Percentiles rank a stretch among this genome's conserved stretches.
Evolutionary conservation across 2,113 vertebrate species (phyloP).

Genomic region (Spea bombifrons): DNA sequence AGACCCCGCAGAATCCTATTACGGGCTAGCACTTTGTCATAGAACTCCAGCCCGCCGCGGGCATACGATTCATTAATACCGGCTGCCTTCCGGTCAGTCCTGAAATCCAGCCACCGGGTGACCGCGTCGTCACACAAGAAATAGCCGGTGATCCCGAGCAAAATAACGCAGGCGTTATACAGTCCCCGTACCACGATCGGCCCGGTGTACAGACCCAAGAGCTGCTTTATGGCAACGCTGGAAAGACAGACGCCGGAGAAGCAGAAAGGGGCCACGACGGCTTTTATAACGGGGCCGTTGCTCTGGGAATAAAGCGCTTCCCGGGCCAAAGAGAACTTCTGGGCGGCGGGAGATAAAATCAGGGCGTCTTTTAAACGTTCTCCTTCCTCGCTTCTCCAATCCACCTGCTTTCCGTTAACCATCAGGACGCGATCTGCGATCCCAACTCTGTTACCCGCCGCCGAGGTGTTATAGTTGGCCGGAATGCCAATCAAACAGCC

Average conservation of each 20-base stretch:
- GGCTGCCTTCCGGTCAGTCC: slow-evolving; percentile 72
- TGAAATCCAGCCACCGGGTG: slow-evolving; percentile 75
- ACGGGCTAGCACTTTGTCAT: slow-evolving; percentile 79
- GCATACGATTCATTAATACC: slow-evolving; percentile 74
- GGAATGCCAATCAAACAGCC: slow-evolving; percentile 84
- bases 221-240: slow-evolving; percentile 70
- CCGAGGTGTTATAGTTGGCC: slow-evolving; percentile 75
- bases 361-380: slow-evolving; percentile 71
- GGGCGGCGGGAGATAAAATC: slow-evolving; percentile 72
- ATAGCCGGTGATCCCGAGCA: slow-evolving; percentile 71
- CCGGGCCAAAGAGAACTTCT: slow-evolving; percentile 85
- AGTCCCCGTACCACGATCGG: slow-evolving; percentile 62
- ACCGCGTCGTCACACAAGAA: slow-evolving; percentile 69
- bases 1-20: slow-evolving; percentile 77
- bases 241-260: slow-evolving; percentile 74
- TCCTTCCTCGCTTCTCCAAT: slow-evolving; percentile 75
- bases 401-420: slow-evolving; percentile 71
- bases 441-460: slow-evolving; percentile 53
- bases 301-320: slow-evolving; percentile 76
- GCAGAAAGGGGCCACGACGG: slow-evolving; percentile 73
- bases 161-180: slow-evolving; percentile 65
- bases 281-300: slow-evolving; percentile 63
- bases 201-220: slow-evolving; percentile 71
- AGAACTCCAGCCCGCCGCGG: slow-evolving; percentile 87
- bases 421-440: slow-evolving; percentile 71